Conservation (phyloP, 2,888 invertebrate species). For the Spatulosminthurus flaviceps region DNA sequence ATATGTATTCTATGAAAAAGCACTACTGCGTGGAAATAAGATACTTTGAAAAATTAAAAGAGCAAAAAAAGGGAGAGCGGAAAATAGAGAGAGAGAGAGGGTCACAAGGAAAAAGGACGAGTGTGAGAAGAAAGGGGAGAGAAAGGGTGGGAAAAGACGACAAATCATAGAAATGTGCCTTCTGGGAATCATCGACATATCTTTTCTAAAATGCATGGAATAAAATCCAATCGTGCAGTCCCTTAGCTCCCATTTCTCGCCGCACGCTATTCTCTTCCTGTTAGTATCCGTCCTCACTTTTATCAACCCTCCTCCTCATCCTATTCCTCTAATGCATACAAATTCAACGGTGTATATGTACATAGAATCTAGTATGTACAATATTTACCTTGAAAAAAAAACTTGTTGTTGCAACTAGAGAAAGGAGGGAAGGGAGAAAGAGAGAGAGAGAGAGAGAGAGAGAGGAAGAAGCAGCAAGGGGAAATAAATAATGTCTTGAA, state of each 20-base stretch:
- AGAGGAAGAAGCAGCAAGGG: not conserved
- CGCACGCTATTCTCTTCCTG: not conserved
- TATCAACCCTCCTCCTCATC: too few relatives aligned
- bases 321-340: too few relatives aligned
- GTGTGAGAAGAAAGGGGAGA: not conserved
- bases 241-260: not conserved
- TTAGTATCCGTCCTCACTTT: not conserved
- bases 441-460: not conserved
- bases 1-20: too few relatives aligned
- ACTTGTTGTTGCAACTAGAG: not conserved
- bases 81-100: too few relatives aligned
- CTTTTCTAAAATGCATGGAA: slow-evolving; percentile 15
- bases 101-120: too few relatives aligned
- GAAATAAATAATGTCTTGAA: not conserved
- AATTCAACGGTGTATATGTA: too few relatives aligned
- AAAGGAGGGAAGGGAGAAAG: not conserved
- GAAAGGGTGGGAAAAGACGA: not conserved
- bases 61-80: not conserved
- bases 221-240: slow-evolving; percentile 24
- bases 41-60: slow-evolving; percentile 9
- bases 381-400: too few relatives aligned
- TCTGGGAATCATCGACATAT: slow-evolving; percentile 27
- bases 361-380: too few relatives aligned
- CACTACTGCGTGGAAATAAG: not conserved
- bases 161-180: slow-evolving; percentile 30